Base-by-base conservation (phyloP, 2,888 invertebrate genomes). In the Megalurothrips usitatus region DNA sequence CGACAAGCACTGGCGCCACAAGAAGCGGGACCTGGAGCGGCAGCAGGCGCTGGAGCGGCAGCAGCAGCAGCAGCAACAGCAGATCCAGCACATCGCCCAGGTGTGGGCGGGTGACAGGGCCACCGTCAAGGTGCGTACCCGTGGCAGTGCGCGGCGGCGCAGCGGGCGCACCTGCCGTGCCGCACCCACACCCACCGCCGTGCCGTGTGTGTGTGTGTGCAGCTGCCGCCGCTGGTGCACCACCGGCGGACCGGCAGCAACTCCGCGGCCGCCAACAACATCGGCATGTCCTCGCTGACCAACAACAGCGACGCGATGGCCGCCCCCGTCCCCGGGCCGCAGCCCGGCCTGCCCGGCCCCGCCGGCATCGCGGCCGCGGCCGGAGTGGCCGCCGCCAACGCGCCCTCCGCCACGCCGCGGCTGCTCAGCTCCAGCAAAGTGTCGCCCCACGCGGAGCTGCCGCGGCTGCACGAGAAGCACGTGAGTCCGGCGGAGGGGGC, bases 1-100 rank as follows among this genome's bases (percentile, higher is more conserved):
- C 85, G 91, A 91, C 86, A 91, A 91, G 85, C 91, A 91, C 85
- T 91, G 91, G 91, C 88, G 91, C 48, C 86, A 86, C 81, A 85
- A 85, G 81, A 85, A 85, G 82, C 82, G 83, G 23, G 85, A 85
- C 79, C 80, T 84, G 48, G 85, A 85, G 63, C 78, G 81, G 63
- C 80, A 80, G 43, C 81, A 81, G 68, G 26, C 23, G 68, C 68
- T 75, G 14, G 88, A 87, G n/a, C 89, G 88, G 79, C 86, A 89
- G 0, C 88, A 87, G 52, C 88, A 88, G 12, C 88, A 88, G 58
- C 83, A 68, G 79, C 82, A 23, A 26, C 68, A 75, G 68, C 68
- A 75, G 26, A 75, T 75, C 68, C 68, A 75, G 79, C 82, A 81
- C 78, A 82, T 82, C 58, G 82, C 82, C 58, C 68, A 75, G 68